Conservation (phyloP, 2,113 vertebrate genomes). For the Misgurnus mizolepis region DNA sequence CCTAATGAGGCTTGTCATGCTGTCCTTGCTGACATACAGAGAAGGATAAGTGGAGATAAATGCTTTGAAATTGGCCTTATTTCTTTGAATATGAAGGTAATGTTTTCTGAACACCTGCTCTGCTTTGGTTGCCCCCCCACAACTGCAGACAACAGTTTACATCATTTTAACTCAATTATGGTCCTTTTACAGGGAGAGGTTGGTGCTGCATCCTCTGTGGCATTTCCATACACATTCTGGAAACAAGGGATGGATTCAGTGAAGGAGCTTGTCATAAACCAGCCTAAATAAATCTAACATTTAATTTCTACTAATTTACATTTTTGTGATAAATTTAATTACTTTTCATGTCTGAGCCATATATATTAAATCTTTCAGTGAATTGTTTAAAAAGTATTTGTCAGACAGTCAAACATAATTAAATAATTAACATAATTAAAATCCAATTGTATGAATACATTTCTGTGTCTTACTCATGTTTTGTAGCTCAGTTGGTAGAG, state of each 20-base stretch:
- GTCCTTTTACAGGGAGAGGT: constrained; percentile 57
- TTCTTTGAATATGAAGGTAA: constrained; percentile 61
- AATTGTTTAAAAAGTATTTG: not conserved
- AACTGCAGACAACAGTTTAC: not conserved
- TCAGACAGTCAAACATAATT: not conserved
- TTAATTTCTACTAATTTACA: not conserved
- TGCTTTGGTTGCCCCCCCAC: too few species aligned
- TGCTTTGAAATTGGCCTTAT: constrained; percentile 62
- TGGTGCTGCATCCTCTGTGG: constrained; percentile 59
- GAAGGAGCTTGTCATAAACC: constrained; percentile 38
- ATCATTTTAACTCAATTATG: not conserved
- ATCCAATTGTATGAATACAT: too few species aligned
- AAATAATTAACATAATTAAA: too few species aligned
- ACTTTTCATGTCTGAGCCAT: not conserved
- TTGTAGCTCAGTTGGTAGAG: too few species aligned
- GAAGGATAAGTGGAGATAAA: constrained; percentile 46
- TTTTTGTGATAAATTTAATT: not conserved
- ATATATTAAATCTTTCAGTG: not conserved
- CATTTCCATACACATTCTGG: constrained; percentile 58
- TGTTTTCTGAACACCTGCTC: not conserved
- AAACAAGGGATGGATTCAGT: constrained; percentile 51
- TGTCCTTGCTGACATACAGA: constrained; percentile 56
- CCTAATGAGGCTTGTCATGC: constrained; percentile 50
- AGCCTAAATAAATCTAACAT: not conserved
- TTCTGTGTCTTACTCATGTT: too few species aligned